phyloP scores from a whole-genome alignment of 2,797 vertebrate species.

The Galago senegalensis region DNA sequence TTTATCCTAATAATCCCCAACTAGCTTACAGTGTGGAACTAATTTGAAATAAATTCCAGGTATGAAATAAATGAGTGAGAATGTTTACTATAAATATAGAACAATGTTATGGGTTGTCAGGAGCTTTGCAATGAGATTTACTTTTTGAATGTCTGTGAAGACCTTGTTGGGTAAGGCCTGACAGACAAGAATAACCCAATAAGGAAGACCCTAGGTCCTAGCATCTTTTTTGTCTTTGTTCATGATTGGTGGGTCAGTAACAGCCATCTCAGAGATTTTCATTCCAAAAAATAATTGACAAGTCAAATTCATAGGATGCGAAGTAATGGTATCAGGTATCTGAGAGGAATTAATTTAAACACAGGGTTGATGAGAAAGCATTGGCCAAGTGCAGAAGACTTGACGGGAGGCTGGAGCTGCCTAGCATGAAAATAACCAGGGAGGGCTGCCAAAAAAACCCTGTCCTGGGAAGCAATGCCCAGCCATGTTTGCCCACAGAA shows the following conservation, averaged over 20 bases:
- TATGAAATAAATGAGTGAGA: slow-evolving; percentile 1
- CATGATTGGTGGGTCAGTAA: not conserved
- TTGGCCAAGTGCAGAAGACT: not conserved
- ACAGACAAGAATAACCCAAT: not conserved
- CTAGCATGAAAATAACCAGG: not conserved
- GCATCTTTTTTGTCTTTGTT: not conserved
- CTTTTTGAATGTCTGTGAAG: not conserved
- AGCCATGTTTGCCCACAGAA: not conserved
- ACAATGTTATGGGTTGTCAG: not conserved
- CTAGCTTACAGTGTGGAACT: not conserved
- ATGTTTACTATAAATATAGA: not conserved
- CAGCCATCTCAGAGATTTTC: not conserved
- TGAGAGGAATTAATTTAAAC: slow-evolving; percentile 16
- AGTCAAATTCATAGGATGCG: not conserved
- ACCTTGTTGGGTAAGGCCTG: not conserved
- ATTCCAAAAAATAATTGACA: not conserved
- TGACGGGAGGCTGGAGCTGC: not conserved
- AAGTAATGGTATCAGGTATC: not conserved
- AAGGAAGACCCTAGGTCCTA: not conserved
- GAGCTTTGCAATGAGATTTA: not conserved
- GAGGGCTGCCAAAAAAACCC: not conserved
- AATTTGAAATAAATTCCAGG: not conserved
- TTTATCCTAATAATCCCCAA: not conserved
- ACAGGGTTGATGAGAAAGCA: not conserved
- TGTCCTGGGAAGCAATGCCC: not conserved